Base-by-base conservation (phyloP, 2,888 invertebrate genomes). In the Branchellion lobata region DNA sequence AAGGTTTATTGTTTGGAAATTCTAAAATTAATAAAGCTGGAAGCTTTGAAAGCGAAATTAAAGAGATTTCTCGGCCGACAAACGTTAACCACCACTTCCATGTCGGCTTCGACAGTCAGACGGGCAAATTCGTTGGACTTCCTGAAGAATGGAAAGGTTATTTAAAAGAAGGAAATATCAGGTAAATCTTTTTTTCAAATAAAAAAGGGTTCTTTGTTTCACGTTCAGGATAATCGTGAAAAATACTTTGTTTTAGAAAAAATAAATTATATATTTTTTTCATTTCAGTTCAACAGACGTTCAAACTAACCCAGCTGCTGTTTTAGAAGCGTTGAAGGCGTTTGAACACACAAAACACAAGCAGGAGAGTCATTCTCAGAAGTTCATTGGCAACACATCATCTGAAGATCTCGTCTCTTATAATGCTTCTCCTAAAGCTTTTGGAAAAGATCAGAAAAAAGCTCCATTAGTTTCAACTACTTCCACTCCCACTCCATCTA, bases 301-400 rank as follows among this genome's bases (percentile, higher is more conserved):
- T 89, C 96, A 97, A 90, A 96, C 96, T 88, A 98, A 99, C 90
- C 99, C 99, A 1, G 98, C 98, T 89, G 99, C 99, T 78, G 98
- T 99, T 80, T 90, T 99, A 83, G 98, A 99, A 90, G 98, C 98
- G 79, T 92, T 99, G 74, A 86, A 86, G 80, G 86, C 86, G 82
- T 87, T 87, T 81, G 86, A 86, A 81, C 83, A 84, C 68, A 85
- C 85, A 11, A 84, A 84, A 78, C 86, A 86, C 81, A 85, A 86
- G 78, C 86, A 86, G 81, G 85, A 86, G 74, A 85, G 85, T 73
- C 84, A 85, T 71, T 86, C 61, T 24, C 34, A n/a, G 14, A 77
- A 87, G 82, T 87, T 86, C 82, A 85, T 87, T 85, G 85, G 81
- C 8, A 77, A 65, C 61, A 1, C 65, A 33, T 81, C 81, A n/a